Percentiles rank a stretch among this genome's conserved stretches.
phyloP scores from a whole-genome alignment of 2,888 invertebrate genomes.

The Amiota minor region DNA sequence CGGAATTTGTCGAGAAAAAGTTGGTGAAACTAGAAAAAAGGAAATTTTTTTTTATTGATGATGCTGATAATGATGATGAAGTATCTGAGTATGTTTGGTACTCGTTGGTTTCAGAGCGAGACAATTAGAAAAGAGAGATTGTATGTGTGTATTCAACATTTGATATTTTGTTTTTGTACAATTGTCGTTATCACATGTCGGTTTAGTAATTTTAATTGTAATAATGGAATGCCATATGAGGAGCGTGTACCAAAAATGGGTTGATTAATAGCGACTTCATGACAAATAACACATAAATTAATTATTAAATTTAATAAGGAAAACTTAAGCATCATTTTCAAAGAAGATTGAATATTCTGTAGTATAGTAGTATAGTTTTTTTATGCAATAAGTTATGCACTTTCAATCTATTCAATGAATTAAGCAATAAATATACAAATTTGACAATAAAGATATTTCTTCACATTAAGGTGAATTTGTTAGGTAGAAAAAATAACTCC shows the following conservation, averaged over 20 bases:
- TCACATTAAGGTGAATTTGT: too few relatives aligned
- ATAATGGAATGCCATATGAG: slow-evolving; percentile 62
- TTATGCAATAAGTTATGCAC: too few relatives aligned
- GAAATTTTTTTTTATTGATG: slow-evolving; percentile 16
- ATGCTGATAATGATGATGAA: background rate
- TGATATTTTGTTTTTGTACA: slow-evolving; percentile 24
- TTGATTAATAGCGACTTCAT: too few relatives aligned
- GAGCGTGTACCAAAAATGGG: slow-evolving; percentile 44
- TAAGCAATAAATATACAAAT: too few relatives aligned
- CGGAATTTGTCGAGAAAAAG: background rate
- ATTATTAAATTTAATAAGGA: too few relatives aligned
- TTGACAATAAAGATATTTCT: too few relatives aligned
- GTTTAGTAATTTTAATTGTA: slow-evolving; percentile 65
- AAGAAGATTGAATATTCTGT: too few relatives aligned
- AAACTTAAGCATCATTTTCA: too few relatives aligned
- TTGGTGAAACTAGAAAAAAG: background rate
- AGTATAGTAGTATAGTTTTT: too few relatives aligned
- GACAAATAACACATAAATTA: too few relatives aligned
- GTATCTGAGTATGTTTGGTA: background rate
- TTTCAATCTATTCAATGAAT: too few relatives aligned
- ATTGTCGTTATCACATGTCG: slow-evolving; percentile 39
- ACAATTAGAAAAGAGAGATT: background rate
- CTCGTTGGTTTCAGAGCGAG: background rate
- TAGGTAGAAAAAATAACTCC: too few relatives aligned
- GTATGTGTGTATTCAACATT: slow-evolving; percentile 3